phyloP scores from a whole-genome alignment of 2,113 vertebrate species.

The Varanus salvator region DNA sequence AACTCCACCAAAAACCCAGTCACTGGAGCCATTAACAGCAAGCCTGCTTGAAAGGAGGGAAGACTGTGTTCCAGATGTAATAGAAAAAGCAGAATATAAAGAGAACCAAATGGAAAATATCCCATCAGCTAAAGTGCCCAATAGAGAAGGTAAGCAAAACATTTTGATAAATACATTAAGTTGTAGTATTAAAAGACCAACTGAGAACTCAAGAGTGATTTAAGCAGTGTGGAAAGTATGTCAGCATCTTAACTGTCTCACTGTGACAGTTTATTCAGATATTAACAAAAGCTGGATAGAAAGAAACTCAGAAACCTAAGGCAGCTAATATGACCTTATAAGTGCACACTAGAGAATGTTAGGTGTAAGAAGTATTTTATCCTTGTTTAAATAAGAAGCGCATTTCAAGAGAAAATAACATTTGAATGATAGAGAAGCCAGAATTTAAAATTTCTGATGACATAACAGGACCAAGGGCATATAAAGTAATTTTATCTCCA shows the following conservation, averaged over 20 bases:
- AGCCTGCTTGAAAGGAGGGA: conserved; percentile 76
- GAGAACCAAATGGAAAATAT: conserved; percentile 67
- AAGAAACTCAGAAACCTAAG: neutral
- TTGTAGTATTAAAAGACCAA: neutral
- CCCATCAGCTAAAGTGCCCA: conserved; percentile 70
- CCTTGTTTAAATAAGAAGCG: neutral
- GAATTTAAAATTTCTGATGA: neutral
- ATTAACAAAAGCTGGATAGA: neutral
- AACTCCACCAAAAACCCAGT: conserved; percentile 73
- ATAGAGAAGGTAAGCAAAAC: conserved; percentile 76
- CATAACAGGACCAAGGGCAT: too few species aligned
- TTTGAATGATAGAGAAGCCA: neutral
- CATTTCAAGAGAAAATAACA: neutral
- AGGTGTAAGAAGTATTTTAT: neutral
- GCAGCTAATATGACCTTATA: neutral
- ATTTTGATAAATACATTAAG: neutral
- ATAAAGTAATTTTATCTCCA: conserved; percentile 29
- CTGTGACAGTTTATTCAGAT: neutral
- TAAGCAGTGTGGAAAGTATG: neutral
- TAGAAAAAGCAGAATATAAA: conserved; percentile 76
- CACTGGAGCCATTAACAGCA: conserved; percentile 67
- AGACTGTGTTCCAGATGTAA: conserved; percentile 70
- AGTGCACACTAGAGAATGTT: neutral
- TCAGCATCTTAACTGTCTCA: neutral
- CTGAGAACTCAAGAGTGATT: neutral